phyloP scores from a whole-genome alignment of 2,113 vertebrate species.

The Vanacampus margaritifer region DNA sequence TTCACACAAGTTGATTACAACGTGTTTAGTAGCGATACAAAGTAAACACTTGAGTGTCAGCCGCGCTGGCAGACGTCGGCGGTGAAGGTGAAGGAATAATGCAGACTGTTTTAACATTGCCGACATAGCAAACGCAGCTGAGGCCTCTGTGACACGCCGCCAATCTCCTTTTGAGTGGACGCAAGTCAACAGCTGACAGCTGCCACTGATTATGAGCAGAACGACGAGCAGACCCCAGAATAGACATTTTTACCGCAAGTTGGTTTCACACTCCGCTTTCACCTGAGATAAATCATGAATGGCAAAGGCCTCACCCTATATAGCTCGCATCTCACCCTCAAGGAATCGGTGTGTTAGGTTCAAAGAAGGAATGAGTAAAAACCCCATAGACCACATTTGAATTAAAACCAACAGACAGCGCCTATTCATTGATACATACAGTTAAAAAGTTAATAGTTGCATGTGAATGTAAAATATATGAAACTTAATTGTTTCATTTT shows the following conservation, averaged over 20 bases:
- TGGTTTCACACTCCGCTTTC: neutral
- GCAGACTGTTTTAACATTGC: neutral
- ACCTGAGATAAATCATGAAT: neutral
- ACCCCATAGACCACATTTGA: neutral
- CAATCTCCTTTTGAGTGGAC: conserved; percentile 5
- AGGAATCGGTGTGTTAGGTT: neutral
- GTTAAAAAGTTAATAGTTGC: neutral
- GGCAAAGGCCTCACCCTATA: neutral
- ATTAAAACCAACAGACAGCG: neutral
- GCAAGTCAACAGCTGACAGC: conserved; percentile 12
- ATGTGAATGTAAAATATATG: neutral
- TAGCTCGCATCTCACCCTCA: neutral
- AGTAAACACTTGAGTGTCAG: neutral
- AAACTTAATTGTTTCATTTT: no score
- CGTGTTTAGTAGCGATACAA: neutral
- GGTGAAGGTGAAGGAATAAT: neutral
- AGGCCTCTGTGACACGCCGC: neutral
- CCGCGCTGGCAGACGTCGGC: neutral
- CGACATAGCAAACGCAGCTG: conserved; percentile 5
- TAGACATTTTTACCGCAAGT: neutral
- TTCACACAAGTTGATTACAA: neutral
- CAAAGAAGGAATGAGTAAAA: neutral
- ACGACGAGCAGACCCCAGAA: neutral
- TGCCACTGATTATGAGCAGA: conserved; percentile 13
- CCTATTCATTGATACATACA: neutral